Conservation (phyloP, 2,888 invertebrate genomes). For the Branchipolynoe longqiensis region DNA sequence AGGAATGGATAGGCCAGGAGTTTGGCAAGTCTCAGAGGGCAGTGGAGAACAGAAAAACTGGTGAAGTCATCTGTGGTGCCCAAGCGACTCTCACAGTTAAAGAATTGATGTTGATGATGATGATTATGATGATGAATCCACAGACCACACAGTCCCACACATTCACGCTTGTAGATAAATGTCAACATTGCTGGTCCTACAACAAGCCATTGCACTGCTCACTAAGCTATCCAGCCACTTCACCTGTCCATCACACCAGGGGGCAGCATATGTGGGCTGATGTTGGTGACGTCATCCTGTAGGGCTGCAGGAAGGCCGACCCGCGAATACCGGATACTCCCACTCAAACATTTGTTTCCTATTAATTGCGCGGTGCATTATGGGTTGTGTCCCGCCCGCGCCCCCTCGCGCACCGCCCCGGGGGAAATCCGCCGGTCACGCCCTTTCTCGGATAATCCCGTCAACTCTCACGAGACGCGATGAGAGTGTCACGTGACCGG, state of each 20-base stretch:
- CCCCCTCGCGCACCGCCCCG: neutral
- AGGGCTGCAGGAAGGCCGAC: neutral
- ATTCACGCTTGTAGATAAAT: too few species aligned
- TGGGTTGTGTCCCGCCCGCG: neutral
- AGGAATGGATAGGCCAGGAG: too few species aligned
- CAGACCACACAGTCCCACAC: too few species aligned
- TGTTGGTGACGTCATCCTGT: neutral
- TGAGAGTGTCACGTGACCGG: constrained; percentile 4
- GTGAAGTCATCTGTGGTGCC: too few species aligned
- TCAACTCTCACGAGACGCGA: neutral
- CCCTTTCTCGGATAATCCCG: constrained; percentile 16
- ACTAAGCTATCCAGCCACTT: too few species aligned
- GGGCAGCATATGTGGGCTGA: neutral
- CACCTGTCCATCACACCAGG: neutral
- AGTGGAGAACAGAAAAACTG: too few species aligned
- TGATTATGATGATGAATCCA: too few species aligned
- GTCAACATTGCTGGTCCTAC: too few species aligned
- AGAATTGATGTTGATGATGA: too few species aligned
- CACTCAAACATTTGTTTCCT: constrained; percentile 32
- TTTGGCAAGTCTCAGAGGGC: too few species aligned
- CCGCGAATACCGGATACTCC: neutral
- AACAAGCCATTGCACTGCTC: too few species aligned
- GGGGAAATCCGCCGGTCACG: constrained; percentile 10
- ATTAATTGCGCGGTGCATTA: constrained; percentile 12
- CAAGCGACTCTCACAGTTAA: too few species aligned